phyloP scores from a whole-genome alignment of 2,888 invertebrate species.

The Hyposoter dolosus region DNA sequence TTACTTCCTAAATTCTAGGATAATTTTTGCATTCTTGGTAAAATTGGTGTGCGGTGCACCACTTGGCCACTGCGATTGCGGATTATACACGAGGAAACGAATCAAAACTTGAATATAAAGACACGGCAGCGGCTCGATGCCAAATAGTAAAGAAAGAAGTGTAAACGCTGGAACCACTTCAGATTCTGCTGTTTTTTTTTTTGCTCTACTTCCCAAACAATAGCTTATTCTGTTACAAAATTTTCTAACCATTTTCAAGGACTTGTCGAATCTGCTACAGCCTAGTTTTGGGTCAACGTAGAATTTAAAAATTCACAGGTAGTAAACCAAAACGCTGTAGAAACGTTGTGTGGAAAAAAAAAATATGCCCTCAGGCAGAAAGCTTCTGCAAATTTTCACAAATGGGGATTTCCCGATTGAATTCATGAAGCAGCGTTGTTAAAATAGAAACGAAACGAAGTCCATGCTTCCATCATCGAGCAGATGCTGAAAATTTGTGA shows the following conservation, averaged over 20 bases:
- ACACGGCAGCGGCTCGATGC: no score
- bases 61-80: neutral
- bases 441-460: neutral
- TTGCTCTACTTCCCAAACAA: no score
- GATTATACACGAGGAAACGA: neutral
- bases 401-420: neutral
- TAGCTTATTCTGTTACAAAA: no score
- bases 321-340: neutral
- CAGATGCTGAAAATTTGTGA: neutral
- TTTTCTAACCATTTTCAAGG: no score
- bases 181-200: no score
- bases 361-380: neutral
- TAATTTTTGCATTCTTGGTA: constrained; percentile 53
- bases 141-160: no score
- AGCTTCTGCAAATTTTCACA: neutral
- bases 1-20: constrained; percentile 31
- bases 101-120: neutral
- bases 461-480: neutral
- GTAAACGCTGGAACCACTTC: no score
- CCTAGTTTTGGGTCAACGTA: neutral
- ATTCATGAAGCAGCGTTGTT: neutral
- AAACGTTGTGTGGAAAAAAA: neutral
- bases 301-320: neutral
- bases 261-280: neutral
- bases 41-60: constrained; percentile 36